Percentiles rank a stretch among this genome's conserved stretches.
Evolutionary conservation across 2,797 vertebrate genomes (phyloP).

Genomic region (Champsocephalus gunnari): DNA sequence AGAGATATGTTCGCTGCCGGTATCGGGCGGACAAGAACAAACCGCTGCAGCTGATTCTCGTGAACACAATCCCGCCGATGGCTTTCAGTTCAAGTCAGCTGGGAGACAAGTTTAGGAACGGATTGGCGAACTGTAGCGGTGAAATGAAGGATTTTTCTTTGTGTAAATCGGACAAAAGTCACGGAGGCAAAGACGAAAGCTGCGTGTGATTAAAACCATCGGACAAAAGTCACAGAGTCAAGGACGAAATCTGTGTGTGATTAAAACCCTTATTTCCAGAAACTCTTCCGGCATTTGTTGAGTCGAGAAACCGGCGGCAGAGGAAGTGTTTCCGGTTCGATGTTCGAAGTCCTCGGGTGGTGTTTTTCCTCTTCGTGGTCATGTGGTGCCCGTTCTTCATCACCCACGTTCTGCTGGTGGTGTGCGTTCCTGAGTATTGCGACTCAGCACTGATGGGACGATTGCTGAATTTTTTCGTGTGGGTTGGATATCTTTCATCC

Average conservation of each 20-base stretch:
- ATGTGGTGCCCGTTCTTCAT: constrained; percentile 99
- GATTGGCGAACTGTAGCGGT: constrained; percentile 63
- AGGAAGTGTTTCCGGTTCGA: constrained; percentile 45
- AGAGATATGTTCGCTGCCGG: constrained; percentile 91
- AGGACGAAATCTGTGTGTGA: too few relatives aligned
- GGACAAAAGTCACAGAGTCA: too few relatives aligned
- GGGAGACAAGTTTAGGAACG: constrained; percentile 81
- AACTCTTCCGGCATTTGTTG: constrained; percentile 90
- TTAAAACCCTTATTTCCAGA: constrained; percentile 65
- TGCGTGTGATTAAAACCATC: constrained; percentile 50
- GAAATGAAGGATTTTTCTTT: constrained; percentile 77
- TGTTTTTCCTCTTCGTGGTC: constrained; percentile 96
- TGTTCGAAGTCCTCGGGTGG: constrained; percentile 94
- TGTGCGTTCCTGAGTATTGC: constrained; percentile 87
- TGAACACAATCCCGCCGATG: constrained; percentile 93
- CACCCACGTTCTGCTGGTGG: constrained; percentile 94
- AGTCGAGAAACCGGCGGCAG: constrained; percentile 80
- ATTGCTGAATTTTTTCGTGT: constrained; percentile 95
- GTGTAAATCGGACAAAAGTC: constrained; percentile 25
- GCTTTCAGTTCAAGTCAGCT: constrained; percentile 90
- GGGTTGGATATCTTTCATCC: constrained; percentile 97
- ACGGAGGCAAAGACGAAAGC: constrained; percentile 64
- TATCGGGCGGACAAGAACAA: constrained; percentile 90
- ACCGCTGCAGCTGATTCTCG: constrained; percentile 92
- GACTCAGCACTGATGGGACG: constrained; percentile 84